Percentiles rank a stretch among this genome's conserved stretches.
Evolutionary conservation across 2,113 vertebrate genomes (phyloP).

Genomic region (Pholis gunnellus): DNA sequence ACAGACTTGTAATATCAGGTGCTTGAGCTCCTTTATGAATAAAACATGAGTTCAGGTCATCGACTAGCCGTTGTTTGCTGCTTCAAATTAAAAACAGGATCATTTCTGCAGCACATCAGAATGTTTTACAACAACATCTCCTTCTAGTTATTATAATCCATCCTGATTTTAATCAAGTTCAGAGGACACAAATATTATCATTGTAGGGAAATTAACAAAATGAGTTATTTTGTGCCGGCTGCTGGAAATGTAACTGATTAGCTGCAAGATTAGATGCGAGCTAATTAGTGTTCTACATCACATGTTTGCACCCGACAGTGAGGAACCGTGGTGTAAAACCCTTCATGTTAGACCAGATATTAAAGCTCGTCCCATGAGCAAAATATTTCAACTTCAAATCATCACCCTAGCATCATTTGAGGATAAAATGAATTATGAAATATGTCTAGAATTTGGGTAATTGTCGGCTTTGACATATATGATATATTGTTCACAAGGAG

Average conservation of each 20-base stretch:
- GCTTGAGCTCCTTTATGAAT: conserved; percentile 37
- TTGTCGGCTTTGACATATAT: too few species aligned
- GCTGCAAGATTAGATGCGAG: background rate
- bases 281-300: conserved; percentile 15
- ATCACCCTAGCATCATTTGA: background rate
- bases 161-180: conserved; percentile 4
- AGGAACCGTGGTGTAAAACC: background rate
- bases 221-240: background rate
- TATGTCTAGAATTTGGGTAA: background rate
- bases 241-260: conserved; percentile 24
- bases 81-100: background rate
- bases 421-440: background rate
- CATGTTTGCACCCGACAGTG: background rate
- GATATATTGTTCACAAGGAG: too few species aligned
- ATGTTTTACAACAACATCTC: background rate
- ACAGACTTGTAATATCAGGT: conserved; percentile 9
- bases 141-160: conserved; percentile 21
- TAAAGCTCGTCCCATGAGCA: background rate
- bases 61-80: background rate
- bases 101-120: conserved; percentile 3
- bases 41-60: conserved; percentile 38
- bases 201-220: background rate
- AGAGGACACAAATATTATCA: background rate
- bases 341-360: conserved; percentile 4
- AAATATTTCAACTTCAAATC: background rate